Evolutionary conservation across 2,113 vertebrate genomes (phyloP).

Genomic region (Myotis yumanensis): DNA sequence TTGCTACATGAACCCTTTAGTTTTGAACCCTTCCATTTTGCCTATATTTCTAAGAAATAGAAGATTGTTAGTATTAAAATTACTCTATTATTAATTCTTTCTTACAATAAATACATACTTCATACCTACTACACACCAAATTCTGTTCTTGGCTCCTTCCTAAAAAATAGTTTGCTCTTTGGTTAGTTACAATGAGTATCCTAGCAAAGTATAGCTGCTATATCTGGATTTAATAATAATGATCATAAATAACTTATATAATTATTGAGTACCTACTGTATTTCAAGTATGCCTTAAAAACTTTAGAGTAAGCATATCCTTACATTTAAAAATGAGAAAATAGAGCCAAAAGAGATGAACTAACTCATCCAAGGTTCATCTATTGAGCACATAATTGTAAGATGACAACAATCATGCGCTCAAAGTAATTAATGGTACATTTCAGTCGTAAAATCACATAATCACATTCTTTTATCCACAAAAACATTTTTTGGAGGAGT

Average conservation of each 20-base stretch:
- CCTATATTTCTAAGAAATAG: neutral
- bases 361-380: too few species aligned
- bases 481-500: neutral
- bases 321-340: conserved; percentile 13
- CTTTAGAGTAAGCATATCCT: neutral
- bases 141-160: neutral
- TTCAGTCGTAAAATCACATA: neutral
- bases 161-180: neutral
- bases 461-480: neutral
- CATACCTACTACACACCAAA: neutral
- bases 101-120: neutral
- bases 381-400: neutral
- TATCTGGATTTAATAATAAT: conserved; percentile 7
- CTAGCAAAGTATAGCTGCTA: neutral
- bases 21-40: conserved; percentile 31
- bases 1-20: neutral
- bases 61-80: neutral
- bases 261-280: neutral
- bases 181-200: neutral
- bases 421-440: neutral
- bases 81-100: conserved; percentile 30
- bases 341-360: neutral
- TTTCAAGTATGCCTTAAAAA: neutral
- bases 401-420: neutral
- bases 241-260: neutral